Base-by-base conservation (phyloP, 2,113 vertebrate species). In the Passer montanus region DNA sequence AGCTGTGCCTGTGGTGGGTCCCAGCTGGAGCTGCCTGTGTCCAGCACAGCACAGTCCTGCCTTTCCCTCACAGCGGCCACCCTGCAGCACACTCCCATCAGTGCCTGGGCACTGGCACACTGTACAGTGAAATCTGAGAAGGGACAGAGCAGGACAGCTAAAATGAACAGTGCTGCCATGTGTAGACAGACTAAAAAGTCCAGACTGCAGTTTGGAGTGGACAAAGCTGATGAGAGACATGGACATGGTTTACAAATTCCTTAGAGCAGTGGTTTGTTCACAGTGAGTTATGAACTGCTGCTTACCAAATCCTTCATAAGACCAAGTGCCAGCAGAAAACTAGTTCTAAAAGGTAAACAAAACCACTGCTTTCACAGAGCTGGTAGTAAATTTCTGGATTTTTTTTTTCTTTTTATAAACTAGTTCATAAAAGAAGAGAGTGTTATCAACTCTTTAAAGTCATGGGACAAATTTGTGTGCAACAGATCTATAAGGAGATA, bases 21-120 rank as follows among this genome's bases (percentile, higher is more conserved):
- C 39, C 8, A 6, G 4, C 27, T 80, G 73, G 47, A 67, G 47
- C 9, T 3, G 8, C 15, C 28, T n/a, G 37, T 11, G n/a, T 8
- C 19, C 5, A 5, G 50, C 33, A n/a, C 0, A 1, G 64, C 20
- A 5, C 43, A 78, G 44, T 14, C 24, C 69, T 2, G 3, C 23
- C 14, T 26, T n/a, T 26, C 8, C 41, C 37, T 75, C 84, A 24
- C 24, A 37, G 18, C 27, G 39, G 13, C 7, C 3, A 3, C 28
- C 33, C 70, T 28, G 12, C 43, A 49, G 82, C 24, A 35, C 35
- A 33, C 1, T 3, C 2, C 64, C 19, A 24, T 16, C 30, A 30
- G 27, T 4, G 2, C n/a, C 20, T 7, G 50, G 62, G 52, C 80
- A 75, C 22, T 4, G 3, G 14, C 28, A 64, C 13, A 15, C 13